Base-by-base conservation (phyloP, 2,888 invertebrate species). In the Callosobruchus maculatus region DNA sequence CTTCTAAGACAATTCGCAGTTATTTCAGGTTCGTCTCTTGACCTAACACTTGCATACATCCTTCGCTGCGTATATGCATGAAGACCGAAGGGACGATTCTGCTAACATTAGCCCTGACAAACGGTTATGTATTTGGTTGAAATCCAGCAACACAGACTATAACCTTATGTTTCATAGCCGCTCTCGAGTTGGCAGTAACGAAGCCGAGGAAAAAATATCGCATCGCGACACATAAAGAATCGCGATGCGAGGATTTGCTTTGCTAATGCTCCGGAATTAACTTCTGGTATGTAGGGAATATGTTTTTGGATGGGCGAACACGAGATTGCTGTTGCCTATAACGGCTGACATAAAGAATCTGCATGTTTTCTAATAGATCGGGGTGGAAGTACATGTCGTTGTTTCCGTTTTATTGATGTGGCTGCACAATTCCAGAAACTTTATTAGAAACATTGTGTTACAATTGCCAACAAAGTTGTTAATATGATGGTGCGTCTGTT, bases 101-200 rank as follows among this genome's bases (percentile, higher is more conserved):
- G 79, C 79, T 78, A 79, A 84, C 85, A 86, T 86, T 86, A 86
- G 84, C 84, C 81, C 83, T 87, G 86, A 87, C 84, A 86, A 86
- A 87, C 86, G 86, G 84, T 86, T 86, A 87, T 87, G 87, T 82
- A 85, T 86, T 87, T 87, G 87, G 87, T 87, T 86, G 85, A 85
- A 86, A 87, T 87, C 87, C 87, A 87, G 86, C 82, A 73, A 68
- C 73, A 70, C 22, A 22, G 82, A 82, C 84, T 82, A 85, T 85
- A 85, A 85, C 85, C 86, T 85, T 86, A 86, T 86, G 87, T 84
- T 85, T 84, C 83, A 83, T 83, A 77, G 81, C 81, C 21, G 81
- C 81, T 80, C 78, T 77, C 76, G 80, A 82, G 82, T 85, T 85
- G 85, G 85, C 85, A 84, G 81, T 81, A 81, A 81, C 77, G 75